phyloP scores from a whole-genome alignment of 2,113 vertebrate genomes.

The Rhizomys pruinosus region DNA sequence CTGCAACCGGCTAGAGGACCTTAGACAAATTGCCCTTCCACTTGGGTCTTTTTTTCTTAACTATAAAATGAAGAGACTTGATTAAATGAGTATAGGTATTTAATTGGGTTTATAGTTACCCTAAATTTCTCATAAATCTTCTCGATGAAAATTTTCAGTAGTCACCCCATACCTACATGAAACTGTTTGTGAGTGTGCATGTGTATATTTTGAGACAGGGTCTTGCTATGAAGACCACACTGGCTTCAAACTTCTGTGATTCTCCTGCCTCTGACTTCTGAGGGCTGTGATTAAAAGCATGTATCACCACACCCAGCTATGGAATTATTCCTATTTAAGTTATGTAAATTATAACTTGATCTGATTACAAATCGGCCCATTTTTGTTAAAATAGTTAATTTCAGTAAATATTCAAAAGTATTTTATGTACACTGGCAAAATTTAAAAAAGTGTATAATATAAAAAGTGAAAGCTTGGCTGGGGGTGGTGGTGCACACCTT shows the following conservation, averaged over 20 bases:
- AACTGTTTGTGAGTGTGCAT: neutral
- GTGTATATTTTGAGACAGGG: neutral
- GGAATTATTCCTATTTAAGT: constrained; percentile 56
- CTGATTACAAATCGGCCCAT: constrained; percentile 54
- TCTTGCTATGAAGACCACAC: neutral
- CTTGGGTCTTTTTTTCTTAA: constrained; percentile 29
- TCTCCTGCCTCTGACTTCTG: neutral
- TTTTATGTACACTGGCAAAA: constrained; percentile 42
- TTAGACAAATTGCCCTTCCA: constrained; percentile 21
- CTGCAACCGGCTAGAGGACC: neutral
- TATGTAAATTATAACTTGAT: constrained; percentile 52
- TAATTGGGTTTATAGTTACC: constrained; percentile 44
- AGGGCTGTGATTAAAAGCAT: neutral
- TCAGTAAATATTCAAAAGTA: constrained; percentile 66
- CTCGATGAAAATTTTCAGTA: constrained; percentile 21
- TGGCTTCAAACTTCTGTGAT: neutral
- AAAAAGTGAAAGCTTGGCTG: constrained; percentile 53
- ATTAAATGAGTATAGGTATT: constrained; percentile 33
- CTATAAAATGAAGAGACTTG: constrained; percentile 54
- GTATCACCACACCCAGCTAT: neutral
- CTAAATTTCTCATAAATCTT: constrained; percentile 57
- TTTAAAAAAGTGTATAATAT: constrained; percentile 58
- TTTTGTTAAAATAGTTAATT: constrained; percentile 58
- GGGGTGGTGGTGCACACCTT: too few species aligned
- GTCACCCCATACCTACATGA: neutral